Conservation (phyloP, 1,140 invertebrate genomes). For the Sitophilus oryzae region DNA sequence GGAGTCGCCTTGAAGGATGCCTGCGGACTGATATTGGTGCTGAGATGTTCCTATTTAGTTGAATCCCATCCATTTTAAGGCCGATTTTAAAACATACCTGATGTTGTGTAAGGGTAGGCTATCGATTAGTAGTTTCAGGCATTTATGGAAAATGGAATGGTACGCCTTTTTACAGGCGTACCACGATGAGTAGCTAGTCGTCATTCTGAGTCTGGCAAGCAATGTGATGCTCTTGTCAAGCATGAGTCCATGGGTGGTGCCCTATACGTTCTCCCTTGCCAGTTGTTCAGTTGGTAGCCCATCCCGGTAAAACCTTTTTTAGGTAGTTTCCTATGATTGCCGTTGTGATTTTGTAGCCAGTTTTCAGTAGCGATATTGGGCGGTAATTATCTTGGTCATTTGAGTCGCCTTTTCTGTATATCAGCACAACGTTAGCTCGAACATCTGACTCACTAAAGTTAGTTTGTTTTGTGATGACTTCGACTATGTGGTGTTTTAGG, state of each 20-base stretch:
- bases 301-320: constrained; percentile 13
- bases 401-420: constrained; percentile 23
- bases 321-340: constrained; percentile 18
- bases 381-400: constrained; percentile 30
- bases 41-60: constrained; percentile 13
- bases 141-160: constrained; percentile 25
- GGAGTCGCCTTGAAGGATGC: constrained; percentile 32
- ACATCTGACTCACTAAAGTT: constrained; percentile 15
- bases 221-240: constrained; percentile 24
- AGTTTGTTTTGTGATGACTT: constrained; percentile 2
- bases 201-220: constrained; percentile 16
- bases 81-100: constrained; percentile 13
- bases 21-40: constrained; percentile 27
- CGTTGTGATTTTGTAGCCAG: constrained; percentile 29
- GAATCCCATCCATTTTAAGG: constrained; percentile 19
- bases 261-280: constrained; percentile 24
- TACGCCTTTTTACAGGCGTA: constrained; percentile 30
- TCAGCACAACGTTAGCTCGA: constrained; percentile 11
- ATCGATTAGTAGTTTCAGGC: constrained; percentile 13
- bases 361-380: constrained; percentile 28
- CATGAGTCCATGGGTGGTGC: constrained; percentile 27
- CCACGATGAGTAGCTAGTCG: constrained; percentile 24
- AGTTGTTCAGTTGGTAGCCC: constrained; percentile 28
- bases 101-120: constrained; percentile 23
- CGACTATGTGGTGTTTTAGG: constrained; percentile 10